phyloP scores from a whole-genome alignment of 2,113 vertebrate genomes.

The Periophthalmus modestus region DNA sequence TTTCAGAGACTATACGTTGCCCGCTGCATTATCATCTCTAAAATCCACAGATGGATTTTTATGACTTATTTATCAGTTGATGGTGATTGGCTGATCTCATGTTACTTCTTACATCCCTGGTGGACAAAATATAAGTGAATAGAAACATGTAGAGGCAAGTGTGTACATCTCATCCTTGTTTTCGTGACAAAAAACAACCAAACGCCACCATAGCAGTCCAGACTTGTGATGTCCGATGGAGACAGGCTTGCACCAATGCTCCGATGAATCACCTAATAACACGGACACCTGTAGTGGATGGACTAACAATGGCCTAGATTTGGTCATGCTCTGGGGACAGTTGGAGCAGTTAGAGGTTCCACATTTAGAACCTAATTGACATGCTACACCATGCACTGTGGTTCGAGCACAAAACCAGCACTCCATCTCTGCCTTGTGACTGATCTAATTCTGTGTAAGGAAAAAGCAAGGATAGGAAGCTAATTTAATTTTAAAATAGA shows the following conservation, averaged over 20 bases:
- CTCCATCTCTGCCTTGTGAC: not conserved
- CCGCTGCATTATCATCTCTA: too few species aligned
- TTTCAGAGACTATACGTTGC: too few species aligned
- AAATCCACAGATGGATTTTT: not conserved
- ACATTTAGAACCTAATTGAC: slow-evolving; percentile 17
- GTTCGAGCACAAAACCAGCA: slow-evolving; percentile 10
- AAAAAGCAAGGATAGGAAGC: not conserved
- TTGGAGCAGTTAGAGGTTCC: not conserved
- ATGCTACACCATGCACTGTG: slow-evolving; percentile 8
- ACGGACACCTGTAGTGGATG: slow-evolving; percentile 30
- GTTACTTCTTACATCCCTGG: not conserved
- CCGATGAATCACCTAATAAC: slow-evolving; percentile 69
- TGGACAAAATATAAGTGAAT: too few species aligned
- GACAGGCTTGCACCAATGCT: slow-evolving; percentile 32
- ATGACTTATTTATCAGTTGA: not conserved
- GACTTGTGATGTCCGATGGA: slow-evolving; percentile 33
- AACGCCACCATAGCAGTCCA: not conserved
- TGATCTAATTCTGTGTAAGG: not conserved
- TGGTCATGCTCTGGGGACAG: not conserved
- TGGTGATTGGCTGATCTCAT: not conserved
- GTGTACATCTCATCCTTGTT: too few species aligned
- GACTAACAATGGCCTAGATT: slow-evolving; percentile 33
- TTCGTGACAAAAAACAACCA: not conserved
- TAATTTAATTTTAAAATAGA: not conserved
- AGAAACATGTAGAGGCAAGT: too few species aligned